phyloP scores from a whole-genome alignment of 1,140 invertebrate species.

The Zaprionus ghesquierei region DNA sequence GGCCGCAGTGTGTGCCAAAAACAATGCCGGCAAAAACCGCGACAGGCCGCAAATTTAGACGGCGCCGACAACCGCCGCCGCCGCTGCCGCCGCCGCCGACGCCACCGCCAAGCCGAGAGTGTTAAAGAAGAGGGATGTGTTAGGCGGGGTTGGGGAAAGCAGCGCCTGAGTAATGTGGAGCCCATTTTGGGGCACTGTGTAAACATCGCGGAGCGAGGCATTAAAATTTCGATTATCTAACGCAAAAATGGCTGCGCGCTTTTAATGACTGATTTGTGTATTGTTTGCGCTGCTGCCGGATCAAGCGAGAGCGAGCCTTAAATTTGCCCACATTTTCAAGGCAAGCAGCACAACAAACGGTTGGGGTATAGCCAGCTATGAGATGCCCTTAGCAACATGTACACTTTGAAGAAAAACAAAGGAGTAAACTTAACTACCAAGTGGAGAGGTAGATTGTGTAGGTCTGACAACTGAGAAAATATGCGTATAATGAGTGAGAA shows the following conservation, averaged over 20 bases:
- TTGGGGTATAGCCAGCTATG: background rate
- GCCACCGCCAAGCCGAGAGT: background rate
- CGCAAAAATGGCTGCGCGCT: slow-evolving; percentile 48
- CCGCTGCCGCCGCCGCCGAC: too few relatives aligned
- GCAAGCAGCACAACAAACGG: background rate
- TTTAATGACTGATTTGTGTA: slow-evolving; percentile 67
- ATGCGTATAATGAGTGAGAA: too few relatives aligned
- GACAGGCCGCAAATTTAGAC: slow-evolving; percentile 61
- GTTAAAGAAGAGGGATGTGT: background rate
- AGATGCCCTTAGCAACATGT: background rate
- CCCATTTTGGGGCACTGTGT: slow-evolving; percentile 25
- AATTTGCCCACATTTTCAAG: slow-evolving; percentile 26
- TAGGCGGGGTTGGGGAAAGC: background rate
- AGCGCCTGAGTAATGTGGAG: slow-evolving; percentile 43
- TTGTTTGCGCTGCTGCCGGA: slow-evolving; percentile 38
- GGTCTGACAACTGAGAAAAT: too few relatives aligned
- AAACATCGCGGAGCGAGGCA: slow-evolving; percentile 44
- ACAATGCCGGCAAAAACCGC: slow-evolving; percentile 52
- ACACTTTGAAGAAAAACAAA: background rate
- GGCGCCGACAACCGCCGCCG: slow-evolving; percentile 29
- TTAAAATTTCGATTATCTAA: slow-evolving; percentile 67
- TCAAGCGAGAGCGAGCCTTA: slow-evolving; percentile 34
- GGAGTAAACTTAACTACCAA: too few relatives aligned
- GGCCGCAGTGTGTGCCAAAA: slow-evolving; percentile 30
- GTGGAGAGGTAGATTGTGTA: too few relatives aligned